Base-by-base conservation (phyloP, 1,140 invertebrate genomes). In the Conus ventricosus region DNA sequence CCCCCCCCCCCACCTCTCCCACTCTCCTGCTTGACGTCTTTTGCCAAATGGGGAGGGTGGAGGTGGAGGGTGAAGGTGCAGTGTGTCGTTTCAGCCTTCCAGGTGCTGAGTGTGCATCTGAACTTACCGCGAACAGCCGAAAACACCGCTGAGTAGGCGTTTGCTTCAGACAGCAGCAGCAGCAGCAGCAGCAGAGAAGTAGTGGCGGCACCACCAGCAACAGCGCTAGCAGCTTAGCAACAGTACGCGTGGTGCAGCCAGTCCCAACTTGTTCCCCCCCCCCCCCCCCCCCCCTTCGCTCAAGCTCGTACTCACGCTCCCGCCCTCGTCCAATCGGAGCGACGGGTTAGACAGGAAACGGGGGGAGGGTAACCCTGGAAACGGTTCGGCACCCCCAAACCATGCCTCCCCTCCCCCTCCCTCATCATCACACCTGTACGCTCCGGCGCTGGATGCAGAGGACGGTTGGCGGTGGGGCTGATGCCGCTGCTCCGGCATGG, bases 281-380 rank as follows among this genome's bases (percentile, higher is more conserved):
- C 3, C 3, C 23, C 7, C 23, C 23, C 0, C 67, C 20, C 23
- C 67, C 23, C 0, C 23, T 71, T 20, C 20, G 15, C 23, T 23
- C 23, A 1, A 0, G 3, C 67, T 20, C 67, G 67, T 71, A 20
- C 67, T 71, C 23, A 23, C 51, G 4, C 53, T 8, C 39, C 51
- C 51, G 60, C 20, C 20, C 80, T 54, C 17, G 51, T 81, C 80
- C 80, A 81, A 81, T 81, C 27, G 20, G 0, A 54, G 7, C 10
- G 17, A 51, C 54, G 80, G 80, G 67, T 71, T 71, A 81, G 80
- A 81, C 80, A 81, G 80, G 80, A 81, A 81, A 51, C 80, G 27
- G 80, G 10, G 20, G 39, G 80, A 20, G 80, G 51, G 80, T 81
- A 81, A 20, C 80, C 80, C 13, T 81, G 80, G 80, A 51, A 81